Evolutionary conservation across 2,797 vertebrate genomes (phyloP).

Genomic region (Acanthis flammea): DNA sequence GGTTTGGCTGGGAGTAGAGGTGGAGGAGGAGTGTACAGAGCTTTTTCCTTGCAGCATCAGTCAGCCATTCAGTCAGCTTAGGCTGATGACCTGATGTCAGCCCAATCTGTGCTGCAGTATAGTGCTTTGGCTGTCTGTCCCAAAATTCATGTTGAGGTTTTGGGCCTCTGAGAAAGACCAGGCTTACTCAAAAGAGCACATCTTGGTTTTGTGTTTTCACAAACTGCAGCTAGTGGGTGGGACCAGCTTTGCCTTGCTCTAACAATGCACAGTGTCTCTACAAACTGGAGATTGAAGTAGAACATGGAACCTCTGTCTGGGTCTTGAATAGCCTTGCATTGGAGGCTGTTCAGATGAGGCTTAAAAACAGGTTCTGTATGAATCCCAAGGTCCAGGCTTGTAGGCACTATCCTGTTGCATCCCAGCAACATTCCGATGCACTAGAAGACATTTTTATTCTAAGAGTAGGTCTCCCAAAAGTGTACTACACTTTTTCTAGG

Average conservation of each 20-base stretch:
- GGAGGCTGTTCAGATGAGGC: background rate
- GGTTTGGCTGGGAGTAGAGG: background rate
- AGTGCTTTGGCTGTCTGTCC: background rate
- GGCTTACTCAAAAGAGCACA: background rate
- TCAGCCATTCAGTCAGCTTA: background rate
- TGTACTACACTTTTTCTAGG: background rate
- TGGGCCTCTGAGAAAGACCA: background rate
- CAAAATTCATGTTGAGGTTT: background rate
- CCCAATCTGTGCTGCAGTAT: background rate
- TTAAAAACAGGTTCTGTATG: background rate
- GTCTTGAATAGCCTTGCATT: background rate
- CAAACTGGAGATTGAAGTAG: background rate
- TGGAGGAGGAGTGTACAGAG: background rate
- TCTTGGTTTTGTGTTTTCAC: background rate
- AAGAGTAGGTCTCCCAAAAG: background rate
- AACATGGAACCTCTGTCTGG: background rate
- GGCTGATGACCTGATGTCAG: background rate
- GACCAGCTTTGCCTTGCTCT: background rate
- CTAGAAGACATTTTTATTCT: background rate
- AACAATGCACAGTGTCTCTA: background rate
- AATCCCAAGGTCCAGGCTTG: background rate
- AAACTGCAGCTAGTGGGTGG: background rate
- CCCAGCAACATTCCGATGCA: background rate
- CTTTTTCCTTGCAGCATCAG: background rate
- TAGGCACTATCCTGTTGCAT: rapidly evolving